phyloP scores from a whole-genome alignment of 1,140 invertebrate species.

The Pseudomyrmex flavicornis region DNA sequence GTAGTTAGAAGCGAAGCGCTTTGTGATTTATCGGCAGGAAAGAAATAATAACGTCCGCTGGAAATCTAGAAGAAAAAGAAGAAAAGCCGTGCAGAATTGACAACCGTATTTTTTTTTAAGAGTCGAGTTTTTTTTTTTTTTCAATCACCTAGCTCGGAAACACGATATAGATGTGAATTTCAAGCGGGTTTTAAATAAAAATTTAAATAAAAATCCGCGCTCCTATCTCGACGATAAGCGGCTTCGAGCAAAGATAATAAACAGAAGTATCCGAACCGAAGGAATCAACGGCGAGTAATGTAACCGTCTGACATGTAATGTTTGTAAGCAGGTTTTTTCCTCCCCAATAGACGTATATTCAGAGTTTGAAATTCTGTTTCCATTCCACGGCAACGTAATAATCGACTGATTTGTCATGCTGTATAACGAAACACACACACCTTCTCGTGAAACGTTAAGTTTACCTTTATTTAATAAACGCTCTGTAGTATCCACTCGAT shows the following conservation, averaged over 20 bases:
- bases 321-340: background rate
- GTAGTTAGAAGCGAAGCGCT: background rate
- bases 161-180: too few relatives aligned
- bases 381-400: background rate
- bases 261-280: background rate
- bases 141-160: too few relatives aligned
- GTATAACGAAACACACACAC: slow-evolving; percentile 5
- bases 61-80: background rate
- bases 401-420: slow-evolving; percentile 16
- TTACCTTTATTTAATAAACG: slow-evolving; percentile 25
- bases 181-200: too few relatives aligned
- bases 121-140: too few relatives aligned
- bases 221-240: too few relatives aligned
- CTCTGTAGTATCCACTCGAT: slow-evolving; percentile 13
- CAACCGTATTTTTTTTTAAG: too few relatives aligned
- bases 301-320: background rate
- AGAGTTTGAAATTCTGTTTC: background rate
- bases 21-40: slow-evolving; percentile 28
- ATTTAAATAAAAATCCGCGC: too few relatives aligned
- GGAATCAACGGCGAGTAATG: background rate
- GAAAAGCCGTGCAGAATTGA: background rate
- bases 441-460: background rate
- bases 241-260: too few relatives aligned
- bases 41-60: background rate
- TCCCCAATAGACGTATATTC: background rate